Conservation (phyloP, 2,888 invertebrate genomes). For the Trissoscelio sp. region DNA sequence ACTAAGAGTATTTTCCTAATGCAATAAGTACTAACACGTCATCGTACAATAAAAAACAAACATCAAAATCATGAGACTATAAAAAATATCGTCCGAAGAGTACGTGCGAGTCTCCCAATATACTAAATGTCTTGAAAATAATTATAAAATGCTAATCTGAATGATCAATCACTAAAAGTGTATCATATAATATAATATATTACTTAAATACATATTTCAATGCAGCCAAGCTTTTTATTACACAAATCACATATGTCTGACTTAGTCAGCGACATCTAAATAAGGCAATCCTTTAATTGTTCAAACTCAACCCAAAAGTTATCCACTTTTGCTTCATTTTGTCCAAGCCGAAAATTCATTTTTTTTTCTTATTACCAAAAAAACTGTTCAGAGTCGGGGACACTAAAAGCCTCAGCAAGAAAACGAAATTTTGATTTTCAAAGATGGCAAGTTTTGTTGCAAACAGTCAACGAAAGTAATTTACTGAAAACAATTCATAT, state of each 20-base stretch:
- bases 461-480: slow-evolving; percentile 21
- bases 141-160: slow-evolving; percentile 47
- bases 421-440: slow-evolving; percentile 13
- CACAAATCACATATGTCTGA: slow-evolving; percentile 62
- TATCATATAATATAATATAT: slow-evolving; percentile 49
- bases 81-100: slow-evolving; percentile 36
- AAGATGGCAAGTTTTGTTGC: slow-evolving; percentile 11
- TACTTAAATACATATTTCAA: slow-evolving; percentile 61
- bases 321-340: slow-evolving; percentile 38
- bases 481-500: no score
- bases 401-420: not conserved
- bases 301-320: slow-evolving; percentile 42
- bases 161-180: slow-evolving; percentile 45
- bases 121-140: slow-evolving; percentile 28
- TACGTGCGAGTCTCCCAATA: slow-evolving; percentile 20
- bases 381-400: slow-evolving; percentile 18
- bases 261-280: slow-evolving; percentile 60
- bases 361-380: not conserved
- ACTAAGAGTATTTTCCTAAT: slow-evolving; percentile 62
- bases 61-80: slow-evolving; percentile 43
- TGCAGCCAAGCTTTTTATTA: slow-evolving; percentile 65
- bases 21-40: slow-evolving; percentile 53
- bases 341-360: slow-evolving; percentile 28
- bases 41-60: slow-evolving; percentile 52
- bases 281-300: slow-evolving; percentile 49